Conservation (phyloP, 2,888 invertebrate species). For the Tenthredo mesomela region DNA sequence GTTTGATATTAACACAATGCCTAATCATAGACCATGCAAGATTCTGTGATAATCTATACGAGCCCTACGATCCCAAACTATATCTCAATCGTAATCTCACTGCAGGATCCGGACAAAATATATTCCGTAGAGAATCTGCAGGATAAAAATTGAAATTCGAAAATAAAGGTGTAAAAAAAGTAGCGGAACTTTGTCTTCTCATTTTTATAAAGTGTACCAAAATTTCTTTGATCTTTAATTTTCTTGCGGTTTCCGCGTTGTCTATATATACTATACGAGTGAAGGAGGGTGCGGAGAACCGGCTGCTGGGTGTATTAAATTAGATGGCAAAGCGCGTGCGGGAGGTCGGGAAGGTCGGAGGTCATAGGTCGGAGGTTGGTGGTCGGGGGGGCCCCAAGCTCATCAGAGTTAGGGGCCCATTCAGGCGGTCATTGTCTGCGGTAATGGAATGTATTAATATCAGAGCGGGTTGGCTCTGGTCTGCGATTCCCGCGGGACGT, state of each 20-base stretch:
- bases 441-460: constrained; percentile 78
- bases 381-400: constrained; percentile 68
- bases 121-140: no score
- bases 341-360: constrained; percentile 56
- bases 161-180: neutral
- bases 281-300: constrained; percentile 63
- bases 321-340: constrained; percentile 66
- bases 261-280: constrained; percentile 55
- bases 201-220: neutral
- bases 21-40: no score
- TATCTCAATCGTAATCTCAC: no score
- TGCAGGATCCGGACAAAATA: no score
- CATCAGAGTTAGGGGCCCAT: constrained; percentile 75
- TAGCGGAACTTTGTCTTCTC: neutral
- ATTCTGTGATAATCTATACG: no score
- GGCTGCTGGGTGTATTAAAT: constrained; percentile 70
- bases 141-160: no score
- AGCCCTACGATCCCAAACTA: no score
- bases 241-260: constrained; percentile 49
- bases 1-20: no score
- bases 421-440: constrained; percentile 76
- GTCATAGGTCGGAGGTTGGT: constrained; percentile 57
- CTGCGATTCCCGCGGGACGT: constrained; percentile 57
- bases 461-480: constrained; percentile 69
- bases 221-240: neutral